These are phyloP conservation scores for Jacana jacana DNA, from an alignment of 2,113 vertebrate genomes.

Conservation along the genomic window DNA sequence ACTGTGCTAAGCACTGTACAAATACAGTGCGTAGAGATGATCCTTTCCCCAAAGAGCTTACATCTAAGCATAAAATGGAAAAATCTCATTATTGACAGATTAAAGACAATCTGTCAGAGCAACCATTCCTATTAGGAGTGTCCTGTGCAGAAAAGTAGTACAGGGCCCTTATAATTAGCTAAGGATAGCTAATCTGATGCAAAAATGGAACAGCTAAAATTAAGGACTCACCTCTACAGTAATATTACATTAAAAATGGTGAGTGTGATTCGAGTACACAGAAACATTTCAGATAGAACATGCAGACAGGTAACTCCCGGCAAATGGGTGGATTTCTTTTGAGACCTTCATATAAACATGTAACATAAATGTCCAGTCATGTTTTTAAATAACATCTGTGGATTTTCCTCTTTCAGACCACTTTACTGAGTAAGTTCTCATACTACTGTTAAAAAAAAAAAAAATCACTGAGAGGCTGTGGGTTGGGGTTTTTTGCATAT, in stretches of 20 bases:
- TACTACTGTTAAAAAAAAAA: neutral
- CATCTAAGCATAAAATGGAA: neutral
- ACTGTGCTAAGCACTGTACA: neutral
- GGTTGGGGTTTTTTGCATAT: neutral
- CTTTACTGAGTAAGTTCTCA: neutral
- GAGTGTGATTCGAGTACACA: neutral
- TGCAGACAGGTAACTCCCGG: neutral
- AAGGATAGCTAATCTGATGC: neutral
- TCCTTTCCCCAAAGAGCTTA: constrained; percentile 48
- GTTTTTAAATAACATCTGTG: neutral
- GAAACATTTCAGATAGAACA: neutral
- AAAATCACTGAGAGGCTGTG: neutral
- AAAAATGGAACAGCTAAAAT: neutral
- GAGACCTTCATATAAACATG: neutral
- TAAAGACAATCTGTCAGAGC: constrained; percentile 52
- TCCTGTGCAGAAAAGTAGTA: neutral
- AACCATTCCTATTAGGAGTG: neutral
- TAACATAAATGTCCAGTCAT: neutral
- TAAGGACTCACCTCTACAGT: neutral
- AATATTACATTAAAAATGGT: neutral
- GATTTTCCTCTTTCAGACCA: neutral
- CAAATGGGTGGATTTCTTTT: neutral
- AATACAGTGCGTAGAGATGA: constrained; percentile 23
- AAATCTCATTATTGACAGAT: constrained; percentile 64
- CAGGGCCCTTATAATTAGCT: neutral